Conservation (phyloP, 2,113 vertebrate genomes). For the Rhynchopsitta pachyrhyncha region DNA sequence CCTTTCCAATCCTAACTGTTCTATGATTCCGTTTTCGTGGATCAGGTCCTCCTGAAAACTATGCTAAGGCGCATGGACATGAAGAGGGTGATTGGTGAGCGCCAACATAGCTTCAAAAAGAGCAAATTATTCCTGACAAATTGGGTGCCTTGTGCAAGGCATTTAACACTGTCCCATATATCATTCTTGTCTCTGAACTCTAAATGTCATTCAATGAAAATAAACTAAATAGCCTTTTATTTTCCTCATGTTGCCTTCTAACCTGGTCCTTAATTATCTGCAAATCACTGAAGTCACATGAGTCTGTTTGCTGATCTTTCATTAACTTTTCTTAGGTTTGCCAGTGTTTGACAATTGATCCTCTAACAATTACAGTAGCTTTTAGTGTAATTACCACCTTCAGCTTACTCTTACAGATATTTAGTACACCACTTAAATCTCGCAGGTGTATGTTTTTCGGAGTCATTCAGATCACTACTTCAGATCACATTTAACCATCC, state of each 20-base stretch:
- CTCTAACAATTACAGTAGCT: constrained; percentile 48
- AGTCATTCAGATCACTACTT: constrained; percentile 47
- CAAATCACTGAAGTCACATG: constrained; percentile 16
- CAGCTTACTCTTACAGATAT: constrained; percentile 15
- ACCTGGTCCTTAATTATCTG: not conserved
- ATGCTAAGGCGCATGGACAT: not conserved
- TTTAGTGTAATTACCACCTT: constrained; percentile 38
- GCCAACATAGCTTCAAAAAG: not conserved
- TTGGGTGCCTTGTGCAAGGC: not conserved
- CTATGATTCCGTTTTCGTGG: not conserved
- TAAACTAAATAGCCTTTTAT: not conserved
- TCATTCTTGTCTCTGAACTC: not conserved
- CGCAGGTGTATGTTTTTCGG: constrained; percentile 15
- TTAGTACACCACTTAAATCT: constrained; percentile 38
- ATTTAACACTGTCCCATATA: not conserved
- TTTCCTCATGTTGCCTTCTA: not conserved
- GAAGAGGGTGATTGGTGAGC: not conserved
- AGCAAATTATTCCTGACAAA: not conserved
- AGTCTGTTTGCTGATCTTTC: not conserved
- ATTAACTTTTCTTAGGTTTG: constrained; percentile 34
- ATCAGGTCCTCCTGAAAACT: not conserved
- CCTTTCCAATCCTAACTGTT: too few relatives aligned
- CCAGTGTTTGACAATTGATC: constrained; percentile 46
- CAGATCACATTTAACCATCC: constrained; percentile 41
- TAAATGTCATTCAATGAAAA: not conserved